A percentile compares a stretch with the other conserved stretches of the same genome.
These are phyloP conservation scores for Macquaria australasica DNA, from an alignment of 2,113 vertebrate species.

Conservation along the genomic window DNA sequence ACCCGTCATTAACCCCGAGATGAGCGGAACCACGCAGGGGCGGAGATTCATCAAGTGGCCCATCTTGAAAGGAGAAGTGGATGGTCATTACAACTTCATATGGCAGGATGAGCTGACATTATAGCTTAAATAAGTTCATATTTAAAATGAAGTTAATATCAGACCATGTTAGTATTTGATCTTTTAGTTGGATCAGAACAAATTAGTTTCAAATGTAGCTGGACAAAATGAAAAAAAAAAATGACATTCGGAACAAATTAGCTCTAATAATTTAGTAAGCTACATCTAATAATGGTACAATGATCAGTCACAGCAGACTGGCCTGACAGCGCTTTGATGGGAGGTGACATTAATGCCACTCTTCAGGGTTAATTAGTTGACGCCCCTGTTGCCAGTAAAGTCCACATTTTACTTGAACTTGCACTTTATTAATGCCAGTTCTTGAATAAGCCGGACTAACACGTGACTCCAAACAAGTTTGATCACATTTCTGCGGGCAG, in stretches of 20 bases:
- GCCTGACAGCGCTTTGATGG: slow-evolving; percentile 22
- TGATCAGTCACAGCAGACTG: slow-evolving; percentile 38
- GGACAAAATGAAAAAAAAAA: neutral
- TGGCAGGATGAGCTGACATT: neutral
- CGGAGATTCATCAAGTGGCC: slow-evolving; percentile 42
- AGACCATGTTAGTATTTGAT: neutral
- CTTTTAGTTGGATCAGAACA: neutral
- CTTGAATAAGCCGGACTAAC: neutral
- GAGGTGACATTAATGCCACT: slow-evolving; percentile 9
- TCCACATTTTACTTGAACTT: neutral
- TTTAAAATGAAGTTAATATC: neutral
- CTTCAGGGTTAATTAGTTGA: slow-evolving; percentile 32
- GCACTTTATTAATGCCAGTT: neutral
- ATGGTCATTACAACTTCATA: slow-evolving; percentile 32
- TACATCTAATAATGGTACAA: neutral
- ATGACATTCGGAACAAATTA: neutral
- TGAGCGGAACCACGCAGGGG: slow-evolving; percentile 69
- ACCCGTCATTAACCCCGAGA: slow-evolving; percentile 79
- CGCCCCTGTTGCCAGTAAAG: slow-evolving; percentile 11
- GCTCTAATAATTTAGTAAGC: neutral
- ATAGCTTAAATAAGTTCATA: neutral
- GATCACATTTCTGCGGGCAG: neutral
- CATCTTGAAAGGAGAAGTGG: slow-evolving; percentile 37
- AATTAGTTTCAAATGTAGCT: neutral
- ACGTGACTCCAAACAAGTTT: slow-evolving; percentile 29